Evolutionary conservation across 2,113 vertebrate species (phyloP), one percentile per base, ranked within the genome.

Genomic region (Eudyptes chrysolophus): DNA sequence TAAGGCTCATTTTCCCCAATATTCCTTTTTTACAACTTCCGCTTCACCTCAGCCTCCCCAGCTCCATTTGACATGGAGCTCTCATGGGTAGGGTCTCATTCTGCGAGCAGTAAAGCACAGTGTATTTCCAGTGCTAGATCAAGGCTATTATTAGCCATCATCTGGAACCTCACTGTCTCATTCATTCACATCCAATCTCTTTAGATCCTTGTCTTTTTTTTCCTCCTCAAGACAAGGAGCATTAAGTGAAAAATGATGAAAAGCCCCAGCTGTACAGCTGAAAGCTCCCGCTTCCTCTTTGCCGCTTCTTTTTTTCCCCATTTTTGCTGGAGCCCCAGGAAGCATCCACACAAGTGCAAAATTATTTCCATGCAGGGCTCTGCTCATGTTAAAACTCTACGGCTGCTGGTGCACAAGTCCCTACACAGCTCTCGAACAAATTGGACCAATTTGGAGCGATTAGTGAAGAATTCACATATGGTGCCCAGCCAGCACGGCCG

Each of bases 391-490:
- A 34, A 95, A 97, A 97, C 97, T 78, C 49, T 70, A 69, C 18
- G 65, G 96, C 96, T 95, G 97, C 96, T 93, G 90, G 93, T 97
- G 94, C 96, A 81, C 82, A 75, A 92, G 97, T 95, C 95, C 96
- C 87, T 97, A 75, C 97, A 94, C 96, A 98, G 96, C 97, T 98
- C 97, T 97, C 66, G 97, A 98, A 99, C 99, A 99, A 99, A 99
- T 99, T 98, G 99, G 98, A 96, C 98, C 99, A 99, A 99, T 99
- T 99, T 99, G 98, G 97, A 97, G 98, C 97, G 98, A 99, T 99
- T 99, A 99, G 98, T 94, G 94, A 97, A 98, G 98, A 98, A 98
- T 98, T 98, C 98, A 99, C 99, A 99, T 99, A 97, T 99, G 99
- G 99, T 98, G 98, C 98, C 98, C 97, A 98, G 98, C 98, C 97